Percentiles rank a stretch among this genome's conserved stretches.
Evolutionary conservation across 2,797 vertebrate species (phyloP).

Genomic region (Sebastes hubbsi): DNA sequence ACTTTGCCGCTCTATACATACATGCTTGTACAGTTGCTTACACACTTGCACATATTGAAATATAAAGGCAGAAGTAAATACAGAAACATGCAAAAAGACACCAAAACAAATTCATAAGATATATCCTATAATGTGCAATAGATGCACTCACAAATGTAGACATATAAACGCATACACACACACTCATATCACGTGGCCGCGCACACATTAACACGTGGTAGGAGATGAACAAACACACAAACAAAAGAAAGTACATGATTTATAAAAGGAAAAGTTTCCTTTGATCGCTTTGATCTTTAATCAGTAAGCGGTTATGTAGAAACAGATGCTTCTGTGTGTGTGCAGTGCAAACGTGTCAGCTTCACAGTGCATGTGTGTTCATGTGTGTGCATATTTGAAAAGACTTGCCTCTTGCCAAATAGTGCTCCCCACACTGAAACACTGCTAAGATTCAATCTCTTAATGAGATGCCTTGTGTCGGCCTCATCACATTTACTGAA

Average conservation of each 20-base stretch:
- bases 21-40: not conserved
- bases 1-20: not conserved
- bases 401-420: conserved; percentile 50
- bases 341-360: not conserved
- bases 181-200: not conserved
- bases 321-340: conserved; percentile 57
- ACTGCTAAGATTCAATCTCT: conserved; percentile 61
- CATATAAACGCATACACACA: not conserved
- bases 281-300: conserved; percentile 47
- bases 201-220: conserved; percentile 40
- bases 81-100: not conserved
- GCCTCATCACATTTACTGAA: conserved; percentile 70
- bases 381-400: not conserved
- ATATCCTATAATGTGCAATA: not conserved
- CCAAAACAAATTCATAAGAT: not conserved
- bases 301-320: conserved; percentile 24
- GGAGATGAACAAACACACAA: conserved; percentile 30
- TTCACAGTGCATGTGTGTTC: not conserved
- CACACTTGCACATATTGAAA: not conserved
- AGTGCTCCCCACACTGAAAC: conserved; percentile 56
- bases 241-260: conserved; percentile 34
- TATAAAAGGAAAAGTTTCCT: conserved; percentile 45
- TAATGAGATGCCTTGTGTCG: conserved; percentile 72
- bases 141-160: not conserved
- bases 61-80: not conserved